These are phyloP conservation scores for Capromys pilorides DNA, from an alignment of 2,797 vertebrate species.

Conservation along the genomic window DNA sequence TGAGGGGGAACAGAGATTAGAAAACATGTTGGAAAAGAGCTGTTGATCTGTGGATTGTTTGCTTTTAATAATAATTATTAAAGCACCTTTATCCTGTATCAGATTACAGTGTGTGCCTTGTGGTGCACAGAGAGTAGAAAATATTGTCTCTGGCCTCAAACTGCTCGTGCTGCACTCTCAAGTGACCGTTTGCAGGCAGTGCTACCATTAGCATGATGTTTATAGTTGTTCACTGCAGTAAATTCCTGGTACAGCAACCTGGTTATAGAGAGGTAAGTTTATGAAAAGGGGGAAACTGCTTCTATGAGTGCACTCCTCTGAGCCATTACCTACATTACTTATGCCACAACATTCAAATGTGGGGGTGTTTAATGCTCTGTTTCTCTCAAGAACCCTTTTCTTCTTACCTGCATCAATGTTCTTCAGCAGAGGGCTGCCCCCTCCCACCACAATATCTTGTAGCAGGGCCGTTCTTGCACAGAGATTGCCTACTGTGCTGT, in stretches of 20 bases:
- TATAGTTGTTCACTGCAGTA: conserved; percentile 58
- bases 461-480: not conserved
- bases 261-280: conserved; percentile 26
- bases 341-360: not conserved
- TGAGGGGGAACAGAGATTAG: conserved; percentile 64
- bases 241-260: conserved; percentile 58
- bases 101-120: conserved; percentile 1
- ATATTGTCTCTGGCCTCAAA: conserved; percentile 52
- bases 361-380: not conserved
- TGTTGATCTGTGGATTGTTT: conserved; percentile 60
- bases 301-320: not conserved
- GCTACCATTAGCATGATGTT: conserved; percentile 56
- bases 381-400: not conserved
- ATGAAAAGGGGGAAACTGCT: not conserved
- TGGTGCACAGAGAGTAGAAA: conserved; percentile 33
- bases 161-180: not conserved
- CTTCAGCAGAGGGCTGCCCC: not conserved
- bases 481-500: not conserved
- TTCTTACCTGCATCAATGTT: not conserved
- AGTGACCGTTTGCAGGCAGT: conserved; percentile 12
- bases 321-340: not conserved
- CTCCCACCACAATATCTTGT: not conserved
- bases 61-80: conserved; percentile 70
- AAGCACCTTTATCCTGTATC: conserved; percentile 19
- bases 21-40: conserved; percentile 57